Evolutionary conservation across 2,113 vertebrate genomes (phyloP).

Genomic region (Cnemophilus loriae): DNA sequence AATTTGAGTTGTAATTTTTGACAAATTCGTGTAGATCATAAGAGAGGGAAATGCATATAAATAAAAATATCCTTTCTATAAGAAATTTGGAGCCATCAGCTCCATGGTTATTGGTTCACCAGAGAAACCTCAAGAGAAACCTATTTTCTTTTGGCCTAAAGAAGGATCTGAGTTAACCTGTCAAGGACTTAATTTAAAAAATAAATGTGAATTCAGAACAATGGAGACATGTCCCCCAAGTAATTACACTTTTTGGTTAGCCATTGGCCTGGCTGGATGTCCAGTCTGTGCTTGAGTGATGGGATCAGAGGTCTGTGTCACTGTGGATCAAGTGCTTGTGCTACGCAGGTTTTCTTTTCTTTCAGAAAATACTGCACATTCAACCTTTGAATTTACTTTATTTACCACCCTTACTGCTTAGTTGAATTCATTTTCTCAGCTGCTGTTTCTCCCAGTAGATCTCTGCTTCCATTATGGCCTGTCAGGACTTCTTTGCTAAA

Average conservation of each 20-base stretch:
- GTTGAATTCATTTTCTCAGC: neutral
- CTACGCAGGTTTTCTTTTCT: neutral
- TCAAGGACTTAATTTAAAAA: neutral
- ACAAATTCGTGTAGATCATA: neutral
- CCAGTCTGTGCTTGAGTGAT: neutral
- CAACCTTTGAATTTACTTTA: neutral
- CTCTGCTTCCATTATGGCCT: neutral
- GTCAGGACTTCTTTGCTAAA: neutral
- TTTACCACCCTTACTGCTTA: neutral
- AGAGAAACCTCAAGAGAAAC: neutral
- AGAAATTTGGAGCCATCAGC: neutral
- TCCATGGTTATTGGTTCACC: neutral
- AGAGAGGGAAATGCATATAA: neutral
- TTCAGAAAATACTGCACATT: neutral
- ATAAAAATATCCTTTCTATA: neutral
- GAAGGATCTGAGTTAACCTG: neutral
- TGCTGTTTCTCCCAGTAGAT: neutral
- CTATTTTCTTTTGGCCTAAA: neutral
- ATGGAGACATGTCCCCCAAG: neutral
- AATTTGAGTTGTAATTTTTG: neutral
- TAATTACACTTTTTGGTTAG: neutral
- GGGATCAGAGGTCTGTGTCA: neutral
- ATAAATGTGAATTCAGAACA: neutral
- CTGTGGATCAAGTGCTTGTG: neutral
- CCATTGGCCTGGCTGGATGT: neutral